Base-by-base conservation (phyloP, 1,140 invertebrate genomes). In the Drosophila mayri region DNA sequence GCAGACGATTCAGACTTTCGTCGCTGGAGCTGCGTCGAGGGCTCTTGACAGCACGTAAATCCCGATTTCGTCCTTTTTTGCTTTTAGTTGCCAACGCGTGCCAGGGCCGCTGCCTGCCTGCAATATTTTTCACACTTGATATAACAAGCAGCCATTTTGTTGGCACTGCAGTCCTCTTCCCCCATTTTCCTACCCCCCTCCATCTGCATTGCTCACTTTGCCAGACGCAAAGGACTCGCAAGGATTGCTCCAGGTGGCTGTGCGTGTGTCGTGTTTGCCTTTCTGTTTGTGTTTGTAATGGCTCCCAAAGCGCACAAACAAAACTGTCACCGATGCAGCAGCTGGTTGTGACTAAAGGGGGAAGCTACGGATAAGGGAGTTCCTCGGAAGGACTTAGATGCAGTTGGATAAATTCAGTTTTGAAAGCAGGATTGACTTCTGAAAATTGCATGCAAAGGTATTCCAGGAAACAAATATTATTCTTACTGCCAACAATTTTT, bases 121-220 rank as follows among this genome's bases (percentile, higher is more conserved):
- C 58, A 82, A 76, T 66, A 75, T 72, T 88, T 83, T 87, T 87
- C 79, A 77, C 83, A 87, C 84, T 83, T 88, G 79, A 76, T 83
- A 83, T 76, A 76, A 82, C 76, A 76, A 70, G 60, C 70, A 61
- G 66, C 66, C 83, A 76, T 88, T 55, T 87, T 70, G 76, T 62
- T 72, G 80, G 78, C 61, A 50, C 62, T 66, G 67, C 40, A 60
- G 41, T 47, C 47, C 35, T 52, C 20, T 30, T 20, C 1, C 16
- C 30, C n/a, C 22, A 28, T 28, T 20, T 35, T 32, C 40, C 46
- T 25, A 20, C 41, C 25, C 35, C 20, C 4, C 57, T 47, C 25
- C 30, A 32, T 37, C 67, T 63, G 49, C 68, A 67, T 60, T 82
- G 76, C 79, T 72, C 68, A 79, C 79, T 72, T 79, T 73, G 50